Base-by-base conservation (phyloP, 2,888 invertebrate species). In the Ornithoptera alexandrae region DNA sequence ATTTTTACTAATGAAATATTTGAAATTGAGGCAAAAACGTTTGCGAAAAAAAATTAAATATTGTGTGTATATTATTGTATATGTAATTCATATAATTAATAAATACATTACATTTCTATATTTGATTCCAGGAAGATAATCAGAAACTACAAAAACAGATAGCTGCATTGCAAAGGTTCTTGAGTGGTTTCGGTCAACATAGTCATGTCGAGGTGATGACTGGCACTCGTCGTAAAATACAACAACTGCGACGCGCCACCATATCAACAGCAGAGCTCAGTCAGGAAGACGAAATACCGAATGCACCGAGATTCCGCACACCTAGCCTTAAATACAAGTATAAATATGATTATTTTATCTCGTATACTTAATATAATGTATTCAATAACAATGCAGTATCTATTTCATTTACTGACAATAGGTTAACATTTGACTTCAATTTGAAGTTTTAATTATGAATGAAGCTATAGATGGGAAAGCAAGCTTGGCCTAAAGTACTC, bases 321-420 rank as follows among this genome's bases (percentile, higher is more conserved):
- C 92, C 92, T 1, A 78, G 78, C 53, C 77, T 90, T 46, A 91
- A 92, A 69, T 91, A 90, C 75, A 92, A 91, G 92, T 92, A 72
- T 82, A 87, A 17, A 53, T 18, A 18, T 53, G 5, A n/a, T 53
- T 18, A 2, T 42, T 10, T 42, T 42, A 8, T 12, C 12, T 42
- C 30, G 3, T 30, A 30, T 30, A 30, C 30, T 30, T 30, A 30
- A 30, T 30, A 30, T 30, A 30, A 12, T 42, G 12, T 42, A 42
- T 42, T 5, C 42, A 42, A 42, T 42, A 8, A 42, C 8, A 39
- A 39, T 39, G 39, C 7, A 8, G 39, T 6, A 8, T 6, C 8
- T 10, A 15, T 2, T 15, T 46, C 12, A 15, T 46, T 12, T 15
- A 46, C 15, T 4, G 46, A 46, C 46, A 46, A 46, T 46, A 39